Evolutionary conservation across 2,888 invertebrate species (phyloP).

Genomic region (Tromatobia lineatoria): DNA sequence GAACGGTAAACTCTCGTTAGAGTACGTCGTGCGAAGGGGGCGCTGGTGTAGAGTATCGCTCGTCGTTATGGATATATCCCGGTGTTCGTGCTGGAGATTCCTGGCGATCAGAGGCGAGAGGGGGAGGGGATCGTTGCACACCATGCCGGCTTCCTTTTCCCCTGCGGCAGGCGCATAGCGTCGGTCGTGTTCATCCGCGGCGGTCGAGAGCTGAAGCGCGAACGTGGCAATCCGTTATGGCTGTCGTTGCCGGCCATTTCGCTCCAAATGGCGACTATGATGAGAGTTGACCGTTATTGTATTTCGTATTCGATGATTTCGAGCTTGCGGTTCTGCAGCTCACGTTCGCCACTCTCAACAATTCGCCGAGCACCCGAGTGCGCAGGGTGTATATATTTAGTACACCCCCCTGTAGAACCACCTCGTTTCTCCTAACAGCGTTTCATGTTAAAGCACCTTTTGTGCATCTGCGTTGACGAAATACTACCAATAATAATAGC

Average conservation of each 20-base stretch:
- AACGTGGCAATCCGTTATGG: slow-evolving; percentile 68
- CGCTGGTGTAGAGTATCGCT: slow-evolving; percentile 28
- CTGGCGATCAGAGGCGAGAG: slow-evolving; percentile 40
- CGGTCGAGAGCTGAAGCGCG: slow-evolving; percentile 50
- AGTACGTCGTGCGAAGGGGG: slow-evolving; percentile 9
- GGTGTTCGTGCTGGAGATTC: slow-evolving; percentile 20
- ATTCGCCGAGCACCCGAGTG: slow-evolving; percentile 8
- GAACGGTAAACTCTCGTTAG: slow-evolving; percentile 59
- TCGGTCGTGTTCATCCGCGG: slow-evolving; percentile 40
- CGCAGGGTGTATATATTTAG: slow-evolving; percentile 15
- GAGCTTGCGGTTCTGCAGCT: slow-evolving; percentile 45
- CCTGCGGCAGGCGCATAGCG: slow-evolving; percentile 25
- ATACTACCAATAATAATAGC: slow-evolving; percentile 29
- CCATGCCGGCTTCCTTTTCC: slow-evolving; percentile 58
- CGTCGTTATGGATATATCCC: slow-evolving; percentile 46
- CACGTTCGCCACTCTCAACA: slow-evolving; percentile 15
- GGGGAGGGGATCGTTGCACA: slow-evolving; percentile 44
- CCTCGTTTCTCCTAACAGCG: slow-evolving; percentile 47
- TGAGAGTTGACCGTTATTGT: slow-evolving; percentile 63
- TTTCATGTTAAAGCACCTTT: slow-evolving; percentile 39
- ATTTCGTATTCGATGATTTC: slow-evolving; percentile 68
- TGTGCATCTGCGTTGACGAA: slow-evolving; percentile 37
- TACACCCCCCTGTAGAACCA: slow-evolving; percentile 24
- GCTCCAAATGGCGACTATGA: slow-evolving; percentile 67
- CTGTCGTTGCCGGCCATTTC: slow-evolving; percentile 70